Evolutionary conservation across 2,797 vertebrate genomes (phyloP).

Genomic region (Apogon hyalosoma): DNA sequence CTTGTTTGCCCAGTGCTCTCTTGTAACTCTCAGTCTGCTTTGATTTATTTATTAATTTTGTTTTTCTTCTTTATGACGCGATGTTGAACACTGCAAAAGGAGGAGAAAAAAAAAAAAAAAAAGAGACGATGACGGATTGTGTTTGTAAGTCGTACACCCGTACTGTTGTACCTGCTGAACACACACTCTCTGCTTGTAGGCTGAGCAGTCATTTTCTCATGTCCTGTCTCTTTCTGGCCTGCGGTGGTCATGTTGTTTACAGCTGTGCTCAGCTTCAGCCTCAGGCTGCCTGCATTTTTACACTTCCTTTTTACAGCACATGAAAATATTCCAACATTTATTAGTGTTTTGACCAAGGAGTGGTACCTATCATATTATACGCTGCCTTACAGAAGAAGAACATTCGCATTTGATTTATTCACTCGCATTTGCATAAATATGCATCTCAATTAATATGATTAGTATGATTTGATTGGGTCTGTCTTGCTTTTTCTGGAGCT

Average conservation of each 20-base stretch:
- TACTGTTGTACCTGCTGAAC: neutral
- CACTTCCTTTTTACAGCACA: constrained; percentile 1
- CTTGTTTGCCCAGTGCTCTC: constrained; percentile 50
- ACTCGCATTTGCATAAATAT: neutral
- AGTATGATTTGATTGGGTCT: neutral
- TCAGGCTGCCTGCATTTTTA: constrained; percentile 15
- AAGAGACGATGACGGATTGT: neutral
- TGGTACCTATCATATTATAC: neutral
- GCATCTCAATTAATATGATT: constrained; percentile 1
- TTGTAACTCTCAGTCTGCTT: constrained; percentile 24
- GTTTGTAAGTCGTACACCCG: constrained; percentile 13
- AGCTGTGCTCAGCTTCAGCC: constrained; percentile 16
- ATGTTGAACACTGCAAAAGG: constrained; percentile 7
- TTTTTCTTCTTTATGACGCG: constrained; percentile 11
- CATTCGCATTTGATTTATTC: neutral
- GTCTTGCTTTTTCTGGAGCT: neutral
- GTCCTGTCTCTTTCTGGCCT: constrained; percentile 29
- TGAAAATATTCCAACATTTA: neutral
- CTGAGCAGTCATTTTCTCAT: constrained; percentile 5
- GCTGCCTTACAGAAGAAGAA: neutral
- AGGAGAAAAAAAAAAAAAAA: neutral
- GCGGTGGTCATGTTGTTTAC: neutral
- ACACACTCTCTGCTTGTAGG: constrained; percentile 11
- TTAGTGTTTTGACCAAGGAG: neutral
- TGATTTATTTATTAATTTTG: constrained; percentile 18